Evolutionary conservation across 1,140 invertebrate species (phyloP), one percentile per base, ranked within the genome.

Genomic region (Drosophila albomicans): DNA sequence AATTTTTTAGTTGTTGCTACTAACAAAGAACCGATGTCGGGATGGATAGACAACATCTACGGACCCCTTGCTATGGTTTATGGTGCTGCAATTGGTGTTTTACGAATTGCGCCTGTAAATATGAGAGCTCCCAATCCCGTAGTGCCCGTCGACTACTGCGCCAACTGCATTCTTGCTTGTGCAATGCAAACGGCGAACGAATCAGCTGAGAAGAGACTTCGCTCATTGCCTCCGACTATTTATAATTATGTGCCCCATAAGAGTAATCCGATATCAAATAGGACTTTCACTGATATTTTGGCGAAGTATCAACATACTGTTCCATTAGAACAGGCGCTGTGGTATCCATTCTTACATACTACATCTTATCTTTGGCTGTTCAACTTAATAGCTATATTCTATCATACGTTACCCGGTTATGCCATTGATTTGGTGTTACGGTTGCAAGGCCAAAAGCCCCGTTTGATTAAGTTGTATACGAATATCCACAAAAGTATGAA

Each of bases 11-110:
- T 98, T 25, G 94, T 97, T 32, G 96, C 96, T 0, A 95, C 96
- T 0, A 96, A 95, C 92, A 94, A 95, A 57, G 97, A 98, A 70
- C 95, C 95, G 0, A 78, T 94, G 0, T 57, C 92, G 11, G 96
- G 96, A 2, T 98, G 97, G 96, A 97, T 98, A 16, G 98, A 99
- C 91, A 99, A 98, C 86, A 93, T 97, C 67, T 98, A 98, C 90
- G 98, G 98, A 49, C 96, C 97, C 4, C 97, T 96, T 59, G 97
- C 95, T 16, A 89, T 96, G 0, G 70, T 95, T 6, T 95, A 95
- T 10, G 95, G 95, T 2, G 94, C 94, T 16, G 95, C 95, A 6
- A 94, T 96, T 54, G 97, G 97, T 20, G 93, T 98, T 0, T 82
- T 98, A 1, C 94, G 96, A 57, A 94, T 95, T 93, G 93, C 11